These are phyloP conservation scores for Castor canadensis DNA, from an alignment of 2,113 vertebrate genomes.

Conservation along the genomic window DNA sequence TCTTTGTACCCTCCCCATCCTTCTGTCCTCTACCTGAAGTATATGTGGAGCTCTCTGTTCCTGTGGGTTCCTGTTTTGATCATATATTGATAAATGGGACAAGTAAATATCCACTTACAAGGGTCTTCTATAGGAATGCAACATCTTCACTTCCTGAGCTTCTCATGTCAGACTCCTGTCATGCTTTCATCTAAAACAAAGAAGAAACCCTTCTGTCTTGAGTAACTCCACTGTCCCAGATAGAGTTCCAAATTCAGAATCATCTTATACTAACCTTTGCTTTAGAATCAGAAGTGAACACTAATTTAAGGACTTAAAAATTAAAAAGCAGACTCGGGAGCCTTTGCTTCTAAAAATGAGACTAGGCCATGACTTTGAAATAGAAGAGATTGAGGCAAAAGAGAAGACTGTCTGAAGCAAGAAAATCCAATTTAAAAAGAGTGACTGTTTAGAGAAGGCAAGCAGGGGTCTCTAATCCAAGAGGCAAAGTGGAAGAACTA, in stretches of 20 bases:
- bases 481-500: background rate
- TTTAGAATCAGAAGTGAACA: background rate
- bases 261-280: background rate
- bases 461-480: background rate
- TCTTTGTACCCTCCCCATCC: rapidly evolving
- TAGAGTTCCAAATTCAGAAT: background rate
- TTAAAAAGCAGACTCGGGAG: background rate
- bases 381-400: background rate
- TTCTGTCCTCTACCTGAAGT: background rate
- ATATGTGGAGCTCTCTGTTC: background rate
- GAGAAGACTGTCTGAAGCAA: background rate
- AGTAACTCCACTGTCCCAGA: background rate
- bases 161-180: background rate
- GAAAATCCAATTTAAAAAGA: background rate
- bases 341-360: background rate
- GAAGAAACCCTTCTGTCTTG: background rate
- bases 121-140: background rate
- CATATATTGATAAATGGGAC: background rate
- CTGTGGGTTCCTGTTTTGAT: background rate
- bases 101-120: background rate
- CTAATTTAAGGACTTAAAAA: background rate
- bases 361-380: background rate
- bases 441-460: background rate
- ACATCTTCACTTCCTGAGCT: background rate
- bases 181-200: background rate